Conservation (phyloP, 2,888 invertebrate genomes). For the Caenorhabditis parvicauda region DNA sequence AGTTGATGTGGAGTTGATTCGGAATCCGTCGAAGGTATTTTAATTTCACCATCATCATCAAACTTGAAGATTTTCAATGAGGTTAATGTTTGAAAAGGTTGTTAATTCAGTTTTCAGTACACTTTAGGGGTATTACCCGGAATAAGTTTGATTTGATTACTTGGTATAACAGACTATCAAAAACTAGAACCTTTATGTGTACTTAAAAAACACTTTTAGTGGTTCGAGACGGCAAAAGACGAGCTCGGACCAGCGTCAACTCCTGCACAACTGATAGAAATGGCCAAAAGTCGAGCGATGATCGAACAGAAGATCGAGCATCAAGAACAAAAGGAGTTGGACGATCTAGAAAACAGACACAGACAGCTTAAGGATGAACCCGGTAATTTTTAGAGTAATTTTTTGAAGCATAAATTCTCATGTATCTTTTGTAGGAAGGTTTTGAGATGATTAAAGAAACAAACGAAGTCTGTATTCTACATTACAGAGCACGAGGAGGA, state of each 20-base stretch:
- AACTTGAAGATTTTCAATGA: neutral
- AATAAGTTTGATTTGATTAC: too few relatives aligned
- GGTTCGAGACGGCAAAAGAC: conserved; percentile 14
- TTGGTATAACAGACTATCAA: too few relatives aligned
- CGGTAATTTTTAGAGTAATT: too few relatives aligned
- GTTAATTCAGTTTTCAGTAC: neutral
- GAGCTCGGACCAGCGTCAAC: conserved; percentile 10
- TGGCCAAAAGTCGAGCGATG: conserved; percentile 23
- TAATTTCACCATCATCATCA: too few relatives aligned
- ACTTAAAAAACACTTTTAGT: conserved; percentile 16
- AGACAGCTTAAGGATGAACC: too few relatives aligned
- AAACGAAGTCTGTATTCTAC: neutral
- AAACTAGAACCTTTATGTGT: conserved; percentile 3
- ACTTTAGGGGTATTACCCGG: neutral
- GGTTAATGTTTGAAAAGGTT: neutral
- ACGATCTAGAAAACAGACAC: conserved; percentile 16
- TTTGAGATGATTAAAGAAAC: conserved; percentile 4
- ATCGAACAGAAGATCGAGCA: conserved; percentile 28
- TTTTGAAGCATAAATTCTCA: too few relatives aligned
- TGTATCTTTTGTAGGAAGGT: too few relatives aligned
- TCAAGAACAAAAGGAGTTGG: conserved; percentile 9
- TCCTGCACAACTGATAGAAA: conserved; percentile 27
- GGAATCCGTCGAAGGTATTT: conserved; percentile 51
- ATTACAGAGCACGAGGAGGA: neutral
- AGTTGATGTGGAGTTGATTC: conserved; percentile 52